A percentile compares a stretch with the other conserved stretches of the same genome.
These are phyloP conservation scores for Coranthus polyacanthus DNA, from an alignment of 2,797 vertebrate species.

Conservation along the genomic window DNA sequence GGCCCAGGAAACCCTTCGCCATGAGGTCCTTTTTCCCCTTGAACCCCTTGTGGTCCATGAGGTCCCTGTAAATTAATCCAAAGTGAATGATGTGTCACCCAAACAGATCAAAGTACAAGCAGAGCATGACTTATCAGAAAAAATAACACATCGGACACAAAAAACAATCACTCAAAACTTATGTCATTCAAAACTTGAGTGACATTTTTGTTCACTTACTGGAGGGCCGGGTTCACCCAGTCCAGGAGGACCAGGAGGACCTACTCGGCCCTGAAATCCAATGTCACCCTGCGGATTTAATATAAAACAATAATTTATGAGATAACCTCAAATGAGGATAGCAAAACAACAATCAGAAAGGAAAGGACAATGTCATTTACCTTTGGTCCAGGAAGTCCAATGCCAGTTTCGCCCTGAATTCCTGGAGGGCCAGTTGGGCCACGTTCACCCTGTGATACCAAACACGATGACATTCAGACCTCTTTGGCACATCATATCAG, in stretches of 20 bases:
- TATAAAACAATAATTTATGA: not conserved
- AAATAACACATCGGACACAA: too few species aligned
- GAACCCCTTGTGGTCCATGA: conserved; percentile 91
- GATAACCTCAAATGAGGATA: not conserved
- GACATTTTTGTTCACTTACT: conserved; percentile 81
- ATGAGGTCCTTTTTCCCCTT: conserved; percentile 89
- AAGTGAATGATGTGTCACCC: conserved; percentile 2
- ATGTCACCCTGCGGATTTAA: conserved; percentile 86
- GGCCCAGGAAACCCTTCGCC: conserved; percentile 92
- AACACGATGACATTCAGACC: conserved; percentile 4
- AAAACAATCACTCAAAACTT: not conserved
- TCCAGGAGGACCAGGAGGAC: conserved; percentile 89
- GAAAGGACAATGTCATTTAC: conserved; percentile 67
- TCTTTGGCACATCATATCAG: not conserved
- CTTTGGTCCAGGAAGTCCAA: conserved; percentile 91
- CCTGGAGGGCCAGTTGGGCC: conserved; percentile 87
- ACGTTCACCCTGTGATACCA: conserved; percentile 88
- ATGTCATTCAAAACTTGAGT: not conserved
- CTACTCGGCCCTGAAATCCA: conserved; percentile 88
- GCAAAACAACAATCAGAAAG: not conserved
- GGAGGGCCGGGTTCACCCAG: conserved; percentile 88
- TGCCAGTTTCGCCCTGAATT: conserved; percentile 90
- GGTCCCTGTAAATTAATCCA: conserved; percentile 86
- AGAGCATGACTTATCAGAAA: not conserved
- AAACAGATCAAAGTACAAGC: not conserved